These are phyloP conservation scores for Aplidium turbinatum DNA, from an alignment of 23 tunicate species.

Conservation along the genomic window DNA sequence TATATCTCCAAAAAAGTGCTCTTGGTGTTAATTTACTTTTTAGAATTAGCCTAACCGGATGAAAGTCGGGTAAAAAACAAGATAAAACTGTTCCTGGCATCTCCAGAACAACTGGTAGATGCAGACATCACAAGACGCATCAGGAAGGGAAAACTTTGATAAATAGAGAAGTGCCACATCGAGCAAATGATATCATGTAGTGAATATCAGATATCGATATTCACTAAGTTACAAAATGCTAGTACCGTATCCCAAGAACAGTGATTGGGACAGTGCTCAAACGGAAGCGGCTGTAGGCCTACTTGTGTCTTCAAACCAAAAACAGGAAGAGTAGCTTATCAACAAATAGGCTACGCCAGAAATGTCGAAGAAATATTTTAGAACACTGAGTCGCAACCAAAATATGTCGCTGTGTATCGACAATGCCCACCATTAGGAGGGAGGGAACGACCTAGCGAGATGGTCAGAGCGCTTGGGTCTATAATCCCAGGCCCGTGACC, in stretches of 20 bases:
- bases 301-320: slow-evolving; percentile 16
- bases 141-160: slow-evolving; percentile 19
- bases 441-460: too few species aligned
- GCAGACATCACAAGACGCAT: slow-evolving; percentile 17
- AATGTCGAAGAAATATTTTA: slow-evolving; percentile 18
- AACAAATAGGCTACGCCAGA: too few species aligned
- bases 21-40: too few species aligned
- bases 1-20: too few species aligned
- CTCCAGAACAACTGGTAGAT: slow-evolving; percentile 4
- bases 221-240: slow-evolving; percentile 8
- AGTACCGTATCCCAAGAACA: slow-evolving; percentile 1
- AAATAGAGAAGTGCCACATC: neutral
- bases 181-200: slow-evolving; percentile 20
- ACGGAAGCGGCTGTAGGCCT: slow-evolving; percentile 1
- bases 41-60: too few species aligned
- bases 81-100: slow-evolving; percentile 12
- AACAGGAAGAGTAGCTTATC: too few species aligned
- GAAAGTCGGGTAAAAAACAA: too few species aligned
- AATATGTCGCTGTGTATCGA: slow-evolving; percentile 22
- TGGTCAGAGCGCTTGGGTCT: too few species aligned
- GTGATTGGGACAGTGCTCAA: slow-evolving; percentile 1
- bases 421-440: too few species aligned
- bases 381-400: slow-evolving; percentile 15
- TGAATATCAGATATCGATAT: too few species aligned
- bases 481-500: too few species aligned